A percentile compares a stretch with the other conserved stretches of the same genome.
These are phyloP conservation scores for Cyclophora punctaria DNA, from an alignment of 2,888 invertebrate genomes.

Conservation along the genomic window DNA sequence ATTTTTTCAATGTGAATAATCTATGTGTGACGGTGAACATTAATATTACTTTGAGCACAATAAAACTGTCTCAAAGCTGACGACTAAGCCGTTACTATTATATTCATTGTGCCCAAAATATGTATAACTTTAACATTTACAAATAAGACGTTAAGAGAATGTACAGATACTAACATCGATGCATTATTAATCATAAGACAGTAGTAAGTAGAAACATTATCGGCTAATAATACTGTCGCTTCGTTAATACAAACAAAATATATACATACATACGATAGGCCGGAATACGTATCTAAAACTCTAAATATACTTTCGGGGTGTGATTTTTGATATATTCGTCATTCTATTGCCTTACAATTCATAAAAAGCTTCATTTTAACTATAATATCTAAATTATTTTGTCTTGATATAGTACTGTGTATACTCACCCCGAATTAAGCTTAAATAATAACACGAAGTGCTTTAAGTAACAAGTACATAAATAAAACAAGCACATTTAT, in stretches of 20 bases:
- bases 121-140: not conserved
- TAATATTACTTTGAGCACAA: constrained; percentile 13
- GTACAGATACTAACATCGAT: constrained; percentile 35
- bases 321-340: too few relatives aligned
- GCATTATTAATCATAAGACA: constrained; percentile 48
- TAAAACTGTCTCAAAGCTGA: not conserved
- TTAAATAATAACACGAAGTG: constrained; percentile 4
- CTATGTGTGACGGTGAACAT: constrained; percentile 3
- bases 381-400: too few relatives aligned
- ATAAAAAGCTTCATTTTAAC: too few relatives aligned
- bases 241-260: constrained; percentile 6
- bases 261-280: constrained; percentile 16
- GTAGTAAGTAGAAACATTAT: constrained; percentile 28
- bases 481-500: constrained; percentile 3
- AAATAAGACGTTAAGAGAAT: constrained; percentile 12
- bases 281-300: constrained; percentile 6
- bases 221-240: constrained; percentile 16
- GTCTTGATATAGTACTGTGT: too few relatives aligned
- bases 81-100: constrained; percentile 8
- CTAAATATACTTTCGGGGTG: not conserved
- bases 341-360: too few relatives aligned
- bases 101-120: constrained; percentile 18
- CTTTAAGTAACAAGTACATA: constrained; percentile 14
- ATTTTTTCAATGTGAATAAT: constrained; percentile 8
- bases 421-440: not conserved